A percentile compares a stretch with the other conserved stretches of the same genome.
phyloP scores from a whole-genome alignment of 2,888 invertebrate genomes.

The Ectropis crepuscularia region DNA sequence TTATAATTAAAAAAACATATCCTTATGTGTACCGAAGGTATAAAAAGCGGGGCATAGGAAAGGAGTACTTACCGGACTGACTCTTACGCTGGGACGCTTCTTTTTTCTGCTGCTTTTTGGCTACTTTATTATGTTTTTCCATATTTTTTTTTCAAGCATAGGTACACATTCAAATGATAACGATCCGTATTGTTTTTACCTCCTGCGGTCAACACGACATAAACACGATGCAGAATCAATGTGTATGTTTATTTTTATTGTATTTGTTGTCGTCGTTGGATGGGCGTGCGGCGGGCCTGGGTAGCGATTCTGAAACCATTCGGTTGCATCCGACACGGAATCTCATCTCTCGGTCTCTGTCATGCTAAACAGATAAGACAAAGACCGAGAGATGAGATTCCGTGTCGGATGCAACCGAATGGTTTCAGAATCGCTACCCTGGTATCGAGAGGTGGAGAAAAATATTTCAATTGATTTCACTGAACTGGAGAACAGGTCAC shows the following conservation, averaged over 20 bases:
- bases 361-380: too few relatives aligned
- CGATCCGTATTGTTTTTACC: slow-evolving; percentile 74
- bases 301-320: too few relatives aligned
- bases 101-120: slow-evolving; percentile 97
- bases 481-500: slow-evolving; percentile 83
- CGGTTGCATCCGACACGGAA: too few relatives aligned
- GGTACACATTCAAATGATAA: slow-evolving; percentile 76
- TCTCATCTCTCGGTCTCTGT: too few relatives aligned
- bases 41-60: slow-evolving; percentile 73
- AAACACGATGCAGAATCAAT: slow-evolving; percentile 77
- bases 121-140: slow-evolving; percentile 86
- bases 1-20: slow-evolving; percentile 45
- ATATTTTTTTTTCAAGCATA: slow-evolving; percentile 67
- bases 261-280: slow-evolving; percentile 65
- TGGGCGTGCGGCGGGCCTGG: slow-evolving; percentile 82
- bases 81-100: slow-evolving; percentile 86
- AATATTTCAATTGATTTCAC: slow-evolving; percentile 83
- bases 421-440: too few relatives aligned
- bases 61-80: slow-evolving; percentile 91
- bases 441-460: slow-evolving; percentile 74
- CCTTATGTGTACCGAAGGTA: slow-evolving; percentile 67
- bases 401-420: too few relatives aligned
- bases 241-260: slow-evolving; percentile 69
- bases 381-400: too few relatives aligned
- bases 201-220: slow-evolving; percentile 84